phyloP scores from a whole-genome alignment of 1,140 invertebrate species.

The Trichomalopsis sarcophagae region DNA sequence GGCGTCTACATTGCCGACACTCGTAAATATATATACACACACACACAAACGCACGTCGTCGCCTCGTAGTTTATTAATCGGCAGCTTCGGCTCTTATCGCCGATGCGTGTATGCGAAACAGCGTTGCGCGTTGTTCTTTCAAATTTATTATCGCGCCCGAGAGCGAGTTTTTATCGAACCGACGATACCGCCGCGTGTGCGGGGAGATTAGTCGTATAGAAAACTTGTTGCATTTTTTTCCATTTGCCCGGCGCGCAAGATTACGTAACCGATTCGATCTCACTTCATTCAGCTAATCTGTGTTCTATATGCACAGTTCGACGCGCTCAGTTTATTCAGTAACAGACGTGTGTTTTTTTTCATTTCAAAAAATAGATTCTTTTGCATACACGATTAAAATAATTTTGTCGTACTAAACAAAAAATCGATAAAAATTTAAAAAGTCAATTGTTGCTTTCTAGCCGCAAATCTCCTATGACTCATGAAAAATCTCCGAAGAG shows the following conservation, averaged over 20 bases:
- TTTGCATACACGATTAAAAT: no score
- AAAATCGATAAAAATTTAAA: no score
- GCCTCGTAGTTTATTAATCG: constrained; percentile 23
- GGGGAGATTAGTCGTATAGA: not conserved
- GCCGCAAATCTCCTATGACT: no score
- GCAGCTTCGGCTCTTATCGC: constrained; percentile 1
- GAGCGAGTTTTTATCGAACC: constrained; percentile 3
- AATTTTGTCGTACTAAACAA: no score
- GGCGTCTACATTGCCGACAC: constrained; percentile 4
- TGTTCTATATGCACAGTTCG: not conserved
- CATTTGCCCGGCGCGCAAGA: not conserved
- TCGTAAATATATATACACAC: constrained; percentile 22
- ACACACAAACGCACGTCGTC: not conserved
- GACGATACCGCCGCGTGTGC: not conserved
- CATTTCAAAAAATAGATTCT: no score
- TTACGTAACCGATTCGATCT: constrained; percentile 11
- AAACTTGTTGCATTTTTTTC: constrained; percentile 20
- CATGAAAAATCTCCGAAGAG: no score
- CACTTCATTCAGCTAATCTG: not conserved
- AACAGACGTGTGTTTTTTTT: no score
- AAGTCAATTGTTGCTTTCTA: no score
- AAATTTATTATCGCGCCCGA: constrained; percentile 38
- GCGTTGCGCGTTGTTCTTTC: not conserved
- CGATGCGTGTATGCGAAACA: not conserved
- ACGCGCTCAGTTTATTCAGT: no score